phyloP scores from a whole-genome alignment of 2,113 vertebrate genomes.

The Mobula birostris region DNA sequence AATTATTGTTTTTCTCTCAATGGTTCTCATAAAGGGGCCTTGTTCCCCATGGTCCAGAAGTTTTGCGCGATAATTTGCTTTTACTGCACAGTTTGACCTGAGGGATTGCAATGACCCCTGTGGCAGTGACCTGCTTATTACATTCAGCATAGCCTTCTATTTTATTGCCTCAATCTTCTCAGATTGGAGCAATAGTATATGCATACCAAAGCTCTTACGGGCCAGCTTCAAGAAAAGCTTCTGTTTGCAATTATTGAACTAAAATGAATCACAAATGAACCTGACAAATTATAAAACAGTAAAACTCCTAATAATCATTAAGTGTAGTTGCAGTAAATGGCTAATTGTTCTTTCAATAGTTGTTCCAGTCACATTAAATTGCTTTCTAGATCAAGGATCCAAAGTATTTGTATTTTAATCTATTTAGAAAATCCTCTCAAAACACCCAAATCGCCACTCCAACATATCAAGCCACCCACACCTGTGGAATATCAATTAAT shows the following conservation, averaged over 20 bases:
- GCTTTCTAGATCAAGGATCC: background rate
- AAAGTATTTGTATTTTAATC: background rate
- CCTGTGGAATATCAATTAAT: background rate
- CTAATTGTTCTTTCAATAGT: background rate
- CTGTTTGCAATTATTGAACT: background rate
- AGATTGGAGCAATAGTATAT: background rate
- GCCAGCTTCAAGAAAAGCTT: background rate
- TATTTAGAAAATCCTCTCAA: background rate
- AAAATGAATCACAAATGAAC: slow-evolving; percentile 6
- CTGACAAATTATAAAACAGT: slow-evolving; percentile 1
- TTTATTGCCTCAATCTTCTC: background rate
- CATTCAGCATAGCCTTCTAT: background rate
- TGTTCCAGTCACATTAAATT: background rate
- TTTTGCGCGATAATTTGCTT: slow-evolving; percentile 13
- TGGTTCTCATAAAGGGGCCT: background rate
- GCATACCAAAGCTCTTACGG: background rate
- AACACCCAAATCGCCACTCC: background rate
- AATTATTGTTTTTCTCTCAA: background rate
- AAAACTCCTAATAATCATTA: background rate
- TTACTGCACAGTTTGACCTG: background rate
- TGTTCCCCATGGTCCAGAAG: background rate
- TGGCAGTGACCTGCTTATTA: background rate
- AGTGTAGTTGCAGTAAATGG: background rate
- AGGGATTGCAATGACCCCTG: background rate
- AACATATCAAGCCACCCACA: background rate